Evolutionary conservation across 2,113 vertebrate species (phyloP), one percentile per base, ranked within the genome.

Genomic region (Myxocyprinus asiaticus): DNA sequence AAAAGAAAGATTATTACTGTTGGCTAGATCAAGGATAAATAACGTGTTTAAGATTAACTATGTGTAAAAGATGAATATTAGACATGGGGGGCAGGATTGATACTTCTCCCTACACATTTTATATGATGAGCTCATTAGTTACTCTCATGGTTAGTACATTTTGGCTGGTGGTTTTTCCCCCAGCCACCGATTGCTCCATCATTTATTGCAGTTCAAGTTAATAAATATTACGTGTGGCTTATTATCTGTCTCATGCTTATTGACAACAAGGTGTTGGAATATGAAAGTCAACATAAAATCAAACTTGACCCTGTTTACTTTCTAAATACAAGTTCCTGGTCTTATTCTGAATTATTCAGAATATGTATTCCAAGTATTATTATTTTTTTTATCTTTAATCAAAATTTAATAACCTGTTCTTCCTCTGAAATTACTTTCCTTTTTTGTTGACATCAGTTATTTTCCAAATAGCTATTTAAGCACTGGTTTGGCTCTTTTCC

Each of bases 11-110:
- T 75, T 63, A 55, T 43, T 65, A 51, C 48, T 44, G 9, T 63
- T 75, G 72, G 62, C 74, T 65, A 11, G 22, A 11, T 44, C 4
- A 10, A 47, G 15, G 61, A 76, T 7, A 42, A 65, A 65, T 55
- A 44, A 76, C 8, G 5, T 65, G 62, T 66, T 76, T 66, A 48
- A 65, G 74, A 76, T 65, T 15, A 76, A 76, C 22, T 43, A 53
- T 53, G 47, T 65, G 48, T 76, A 7, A 59, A 63, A 65, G 62
- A 65, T 44, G 7, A 64, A 75, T 50, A 53, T 64, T 53, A 63
- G 72, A 63, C 59, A 51, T 50, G 7, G 42, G 71, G 71, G 72
- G 58, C 11, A 47, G 22, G 59, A 73, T 56, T 42, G 12, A 55
- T 50, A 7, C 10, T 50, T 74, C 50, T 4, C 44, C 17, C 7